Evolutionary conservation across 2,797 vertebrate genomes (phyloP).

Genomic region (Clarias pachynema): DNA sequence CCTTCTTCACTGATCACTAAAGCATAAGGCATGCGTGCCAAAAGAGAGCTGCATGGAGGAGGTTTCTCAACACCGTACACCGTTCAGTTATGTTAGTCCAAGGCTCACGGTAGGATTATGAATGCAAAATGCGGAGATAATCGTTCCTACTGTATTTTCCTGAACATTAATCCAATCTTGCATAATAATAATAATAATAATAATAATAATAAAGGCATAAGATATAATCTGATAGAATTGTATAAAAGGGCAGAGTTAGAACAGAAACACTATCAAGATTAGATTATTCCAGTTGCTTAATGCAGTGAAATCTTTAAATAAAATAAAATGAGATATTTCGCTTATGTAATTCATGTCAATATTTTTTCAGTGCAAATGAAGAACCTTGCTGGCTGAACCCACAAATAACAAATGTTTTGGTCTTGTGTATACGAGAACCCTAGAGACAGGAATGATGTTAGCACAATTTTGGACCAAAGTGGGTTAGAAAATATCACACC

Average conservation of each 20-base stretch:
- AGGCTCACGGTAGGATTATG: not conserved
- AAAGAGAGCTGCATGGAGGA: not conserved
- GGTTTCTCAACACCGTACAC: not conserved
- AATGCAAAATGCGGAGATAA: not conserved
- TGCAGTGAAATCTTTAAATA: not conserved
- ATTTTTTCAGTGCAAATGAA: not conserved
- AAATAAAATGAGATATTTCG: not conserved
- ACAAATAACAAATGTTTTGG: not conserved
- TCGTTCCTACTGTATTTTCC: not conserved
- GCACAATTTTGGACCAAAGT: not conserved
- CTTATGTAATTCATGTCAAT: not conserved
- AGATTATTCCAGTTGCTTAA: not conserved
- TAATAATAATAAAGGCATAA: too few relatives aligned
- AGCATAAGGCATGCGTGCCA: slow-evolving; percentile 13
- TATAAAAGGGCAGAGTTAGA: not conserved
- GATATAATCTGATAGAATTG: not conserved
- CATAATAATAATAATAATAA: not conserved
- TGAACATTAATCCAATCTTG: not conserved
- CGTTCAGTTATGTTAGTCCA: not conserved
- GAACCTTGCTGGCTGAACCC: not conserved
- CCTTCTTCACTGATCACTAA: slow-evolving; percentile 27
- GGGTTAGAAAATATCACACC: not conserved
- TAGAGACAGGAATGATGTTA: not conserved
- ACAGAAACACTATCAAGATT: not conserved
- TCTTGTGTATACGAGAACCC: not conserved